phyloP scores from a whole-genome alignment of 2,113 vertebrate genomes.

The Chloebia gouldiae region DNA sequence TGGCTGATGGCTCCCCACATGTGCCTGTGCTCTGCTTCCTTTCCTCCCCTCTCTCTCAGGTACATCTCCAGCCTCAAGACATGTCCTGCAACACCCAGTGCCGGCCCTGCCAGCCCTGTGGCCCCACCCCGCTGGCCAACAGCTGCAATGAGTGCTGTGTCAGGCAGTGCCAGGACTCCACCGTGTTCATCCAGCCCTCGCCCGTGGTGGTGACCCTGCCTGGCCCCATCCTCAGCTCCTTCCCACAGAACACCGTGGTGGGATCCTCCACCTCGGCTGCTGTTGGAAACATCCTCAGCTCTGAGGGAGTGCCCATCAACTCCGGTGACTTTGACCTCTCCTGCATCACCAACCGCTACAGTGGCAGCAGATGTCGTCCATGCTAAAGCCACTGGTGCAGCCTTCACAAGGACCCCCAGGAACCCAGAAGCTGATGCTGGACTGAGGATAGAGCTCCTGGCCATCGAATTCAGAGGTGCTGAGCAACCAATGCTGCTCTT shows the following conservation, averaged over 20 bases:
- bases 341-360: neutral
- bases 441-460: neutral
- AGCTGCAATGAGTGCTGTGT: neutral
- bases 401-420: neutral
- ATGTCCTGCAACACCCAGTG: neutral
- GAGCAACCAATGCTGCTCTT: neutral
- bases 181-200: neutral
- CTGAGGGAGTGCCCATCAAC: neutral
- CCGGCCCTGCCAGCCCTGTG: neutral
- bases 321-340: neutral
- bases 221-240: neutral
- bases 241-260: neutral
- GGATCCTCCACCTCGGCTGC: neutral
- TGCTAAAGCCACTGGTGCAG: neutral
- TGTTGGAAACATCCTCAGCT: neutral
- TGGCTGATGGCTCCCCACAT: neutral
- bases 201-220: neutral
- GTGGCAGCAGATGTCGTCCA: neutral
- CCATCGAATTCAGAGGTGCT: neutral
- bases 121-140: neutral
- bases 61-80: rapidly evolving
- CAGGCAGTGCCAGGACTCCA: neutral
- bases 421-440: neutral
- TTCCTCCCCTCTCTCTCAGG: neutral
- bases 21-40: neutral